These are phyloP conservation scores for Drosophila imparisetae DNA, from an alignment of 2,888 invertebrate genomes.

Conservation along the genomic window DNA sequence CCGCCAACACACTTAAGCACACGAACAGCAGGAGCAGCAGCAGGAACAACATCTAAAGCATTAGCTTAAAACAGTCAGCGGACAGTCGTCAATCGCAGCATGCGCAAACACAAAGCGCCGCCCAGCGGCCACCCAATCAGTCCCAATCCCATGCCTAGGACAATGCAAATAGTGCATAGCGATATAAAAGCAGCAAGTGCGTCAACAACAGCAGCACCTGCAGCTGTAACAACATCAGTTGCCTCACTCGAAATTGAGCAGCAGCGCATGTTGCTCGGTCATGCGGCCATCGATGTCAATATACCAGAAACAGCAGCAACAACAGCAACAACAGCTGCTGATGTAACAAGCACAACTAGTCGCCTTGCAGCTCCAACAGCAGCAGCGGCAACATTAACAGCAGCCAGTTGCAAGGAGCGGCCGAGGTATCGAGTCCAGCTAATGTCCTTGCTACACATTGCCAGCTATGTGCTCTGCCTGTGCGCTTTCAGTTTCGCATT, in stretches of 20 bases:
- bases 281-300: slow-evolving; percentile 32
- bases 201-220: slow-evolving; percentile 18
- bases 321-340: slow-evolving; percentile 39
- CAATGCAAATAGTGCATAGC: slow-evolving; percentile 55
- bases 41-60: slow-evolving; percentile 31
- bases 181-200: slow-evolving; percentile 35
- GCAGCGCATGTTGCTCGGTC: slow-evolving; percentile 63
- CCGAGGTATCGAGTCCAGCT: slow-evolving; percentile 61
- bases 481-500: slow-evolving; percentile 84
- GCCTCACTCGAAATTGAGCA: slow-evolving; percentile 52
- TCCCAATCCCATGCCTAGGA: slow-evolving; percentile 57
- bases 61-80: slow-evolving; percentile 47
- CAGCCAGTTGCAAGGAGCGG: slow-evolving; percentile 55
- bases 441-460: slow-evolving; percentile 82
- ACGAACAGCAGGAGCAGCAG: slow-evolving; percentile 32
- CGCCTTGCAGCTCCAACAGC: slow-evolving; percentile 43
- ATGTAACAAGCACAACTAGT: slow-evolving; percentile 47
- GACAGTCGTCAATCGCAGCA: slow-evolving; percentile 63
- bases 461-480: slow-evolving; percentile 84
- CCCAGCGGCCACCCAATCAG: slow-evolving; percentile 56
- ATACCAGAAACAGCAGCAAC: slow-evolving; percentile 37
- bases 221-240: slow-evolving; percentile 25
- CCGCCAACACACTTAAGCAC: slow-evolving; percentile 63
- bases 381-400: slow-evolving; percentile 33
- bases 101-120: slow-evolving; percentile 79